Evolutionary conservation across 2,797 vertebrate genomes (phyloP).

Genomic region (Artibeus jamaicensis): DNA sequence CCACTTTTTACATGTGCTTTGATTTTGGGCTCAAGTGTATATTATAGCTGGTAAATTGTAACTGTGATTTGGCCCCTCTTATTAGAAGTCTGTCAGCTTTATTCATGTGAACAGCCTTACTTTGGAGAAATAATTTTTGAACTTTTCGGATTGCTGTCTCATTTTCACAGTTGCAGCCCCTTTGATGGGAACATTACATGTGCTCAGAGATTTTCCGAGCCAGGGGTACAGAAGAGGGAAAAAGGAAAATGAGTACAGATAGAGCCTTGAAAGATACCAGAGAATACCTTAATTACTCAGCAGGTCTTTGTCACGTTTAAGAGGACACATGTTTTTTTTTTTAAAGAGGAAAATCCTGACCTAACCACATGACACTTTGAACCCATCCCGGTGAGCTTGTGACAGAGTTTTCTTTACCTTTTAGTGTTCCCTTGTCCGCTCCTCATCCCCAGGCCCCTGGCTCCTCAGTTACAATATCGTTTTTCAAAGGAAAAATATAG

Average conservation of each 20-base stretch:
- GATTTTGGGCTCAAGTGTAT: constrained; percentile 36
- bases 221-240: background rate
- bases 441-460: background rate
- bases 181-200: background rate
- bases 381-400: background rate
- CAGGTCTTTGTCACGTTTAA: constrained; percentile 24
- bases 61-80: background rate
- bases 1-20: constrained; percentile 30
- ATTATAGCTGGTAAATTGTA: background rate
- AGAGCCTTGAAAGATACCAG: constrained; percentile 9
- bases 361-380: constrained; percentile 17
- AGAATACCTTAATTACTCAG: constrained; percentile 13
- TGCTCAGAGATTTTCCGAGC: background rate
- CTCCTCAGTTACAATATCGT: constrained; percentile 44
- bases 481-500: constrained; percentile 59
- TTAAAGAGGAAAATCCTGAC: constrained; percentile 30
- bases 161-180: background rate
- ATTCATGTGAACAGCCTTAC: background rate
- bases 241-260: background rate
- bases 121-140: constrained; percentile 4
- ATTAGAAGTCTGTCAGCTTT: constrained; percentile 7
- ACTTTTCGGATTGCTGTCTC: background rate
- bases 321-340: background rate
- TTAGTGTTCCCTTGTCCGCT: background rate
- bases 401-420: constrained; percentile 47